Evolutionary conservation across 2,113 vertebrate genomes (phyloP), one percentile per base, ranked within the genome.

Genomic region (Seriola dumerili): DNA sequence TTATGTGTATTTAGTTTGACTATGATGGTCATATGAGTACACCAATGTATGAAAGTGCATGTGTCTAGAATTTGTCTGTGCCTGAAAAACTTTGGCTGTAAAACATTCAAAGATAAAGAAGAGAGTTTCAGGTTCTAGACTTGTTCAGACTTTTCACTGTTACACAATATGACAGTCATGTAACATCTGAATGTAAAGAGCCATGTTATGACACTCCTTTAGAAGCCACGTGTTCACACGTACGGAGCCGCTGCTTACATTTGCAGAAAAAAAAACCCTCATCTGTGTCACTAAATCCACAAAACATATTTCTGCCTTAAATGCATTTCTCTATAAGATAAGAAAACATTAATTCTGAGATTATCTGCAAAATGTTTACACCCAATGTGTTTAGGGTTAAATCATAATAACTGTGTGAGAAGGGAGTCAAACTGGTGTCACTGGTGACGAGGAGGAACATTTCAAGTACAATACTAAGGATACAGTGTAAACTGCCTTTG

Each of bases 71-170:
- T 68, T 1, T 74, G 68, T 5, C 64, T 44, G 34, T 72, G 10
- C 59, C 32, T 36, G 73, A 76, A 32, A 25, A 36, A 59, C 4
- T 16, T 3, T 23, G 36, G 3, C 17, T 13, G 48, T 1, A 23
- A 13, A 63, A 46, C 8, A 4, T 42, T 16, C 46, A 67, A 52
- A 5, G 4, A 23, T 36, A 6, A 36, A 36, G 40, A 40, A 29
- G 13, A 14, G 9, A n/a, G n/a, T 52, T 54, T 25, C 3, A 1
- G 23, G 36, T 34, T 59, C 16, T 10, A 36, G 38, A 64, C 69
- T 57, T 78, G 79, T 87, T 80, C 12, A 21, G 21, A 69, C 29
- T 8, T 44, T 16, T 17, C 17, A 25, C 1, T 8, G 2, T 70
- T 29, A 8, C 4, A 9, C 64, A 74, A 70, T 19, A n/a, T 21